Conservation (phyloP, 1,140 invertebrate genomes). For the Drosophila kepulauana region DNA sequence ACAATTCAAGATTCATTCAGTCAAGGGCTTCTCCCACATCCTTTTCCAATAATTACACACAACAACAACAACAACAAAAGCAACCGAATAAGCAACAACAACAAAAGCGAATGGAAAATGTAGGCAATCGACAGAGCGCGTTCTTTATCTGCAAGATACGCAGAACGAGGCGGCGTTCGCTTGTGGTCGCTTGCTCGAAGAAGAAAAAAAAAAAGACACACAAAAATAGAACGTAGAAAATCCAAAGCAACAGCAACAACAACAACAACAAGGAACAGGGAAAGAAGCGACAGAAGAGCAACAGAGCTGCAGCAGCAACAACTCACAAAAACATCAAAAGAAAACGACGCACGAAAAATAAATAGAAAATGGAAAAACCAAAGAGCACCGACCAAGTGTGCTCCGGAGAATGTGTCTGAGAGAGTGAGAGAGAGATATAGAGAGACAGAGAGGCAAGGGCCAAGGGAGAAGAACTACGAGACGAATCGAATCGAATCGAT, state of each 20-base stretch:
- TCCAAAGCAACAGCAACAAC: conserved; percentile 46
- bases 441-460: not conserved
- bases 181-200: conserved; percentile 57
- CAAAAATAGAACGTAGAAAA: conserved; percentile 79
- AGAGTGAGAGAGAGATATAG: not conserved
- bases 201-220: conserved; percentile 49
- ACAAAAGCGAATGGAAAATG: conserved; percentile 55
- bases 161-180: conserved; percentile 48
- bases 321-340: conserved; percentile 73
- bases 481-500: too few species aligned
- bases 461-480: too few species aligned
- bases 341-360: conserved; percentile 78
- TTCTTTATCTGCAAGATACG: conserved; percentile 78
- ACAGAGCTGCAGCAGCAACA: conserved; percentile 21
- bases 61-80: conserved; percentile 39
- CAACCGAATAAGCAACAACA: conserved; percentile 14
- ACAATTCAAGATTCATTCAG: conserved; percentile 72
- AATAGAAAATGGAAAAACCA: conserved; percentile 74
- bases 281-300: not conserved
- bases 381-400: conserved; percentile 50
- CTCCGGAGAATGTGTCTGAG: conserved; percentile 21
- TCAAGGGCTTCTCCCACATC: conserved; percentile 81
- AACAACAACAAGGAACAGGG: not conserved
- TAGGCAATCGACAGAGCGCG: conserved; percentile 66
- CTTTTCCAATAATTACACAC: conserved; percentile 76